Base-by-base conservation (phyloP, 2,113 vertebrate species). In the Dicrurus megarhynchus region DNA sequence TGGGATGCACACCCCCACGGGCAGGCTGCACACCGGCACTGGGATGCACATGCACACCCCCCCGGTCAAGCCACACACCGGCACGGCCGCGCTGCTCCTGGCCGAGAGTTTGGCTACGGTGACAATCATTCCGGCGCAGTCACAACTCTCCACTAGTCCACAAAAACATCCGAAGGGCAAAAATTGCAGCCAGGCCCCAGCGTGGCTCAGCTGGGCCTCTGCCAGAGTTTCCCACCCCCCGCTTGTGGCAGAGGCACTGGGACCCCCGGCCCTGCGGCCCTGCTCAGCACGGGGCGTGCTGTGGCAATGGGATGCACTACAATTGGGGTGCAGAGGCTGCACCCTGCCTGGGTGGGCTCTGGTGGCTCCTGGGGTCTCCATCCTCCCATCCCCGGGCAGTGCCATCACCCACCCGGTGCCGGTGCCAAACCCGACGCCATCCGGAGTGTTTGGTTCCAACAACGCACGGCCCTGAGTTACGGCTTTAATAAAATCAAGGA, bases 121-220 rank as follows among this genome's bases (percentile, higher is more conserved):
- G 96, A 96, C 96, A 92, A 82, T 84, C 77, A 75, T 83, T 57
- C 86, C 53, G 2, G 71, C 39, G 1, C 30, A 37, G 39, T 87
- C 95, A 55, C 64, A 75, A 49, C 76, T 64, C 64, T 83, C n/a
- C 46, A 37, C 90, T 44, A 90, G 64, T 64, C 91, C 95, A 95
- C 92, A 96, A 97, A 97, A 97, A 94, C 69, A 74, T 73, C 95
- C 84, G 5, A 75, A 50, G 59, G 78, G 87, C 86, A 95, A 65
- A 81, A 94, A 61, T 23, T 4, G 23, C 15, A 1, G n/a, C 63
- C 70, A 50, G 65, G 81, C 85, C 82, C 32, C 4, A 9, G 60
- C 2, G 7, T 2, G 39, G 37, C 64, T 70, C 12, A 3, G 24
- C 24, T 1, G 3, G 10, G 71, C 14, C 71, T 57, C 7, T 26